Evolutionary conservation across 2,113 vertebrate species (phyloP).

Genomic region (Hystrix brachyura): DNA sequence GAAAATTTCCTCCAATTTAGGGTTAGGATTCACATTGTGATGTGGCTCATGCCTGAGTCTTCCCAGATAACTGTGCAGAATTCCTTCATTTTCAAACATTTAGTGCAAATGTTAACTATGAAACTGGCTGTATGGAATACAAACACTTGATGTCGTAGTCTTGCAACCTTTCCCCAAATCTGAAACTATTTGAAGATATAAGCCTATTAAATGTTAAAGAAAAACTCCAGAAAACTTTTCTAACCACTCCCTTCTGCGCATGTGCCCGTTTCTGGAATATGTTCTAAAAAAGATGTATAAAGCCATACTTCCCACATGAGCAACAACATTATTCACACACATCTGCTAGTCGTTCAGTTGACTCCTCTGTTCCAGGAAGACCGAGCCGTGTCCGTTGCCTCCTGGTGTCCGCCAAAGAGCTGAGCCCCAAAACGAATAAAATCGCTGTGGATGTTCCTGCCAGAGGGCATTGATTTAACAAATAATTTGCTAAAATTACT

Average conservation of each 20-base stretch:
- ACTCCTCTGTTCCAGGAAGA: not conserved
- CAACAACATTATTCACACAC: not conserved
- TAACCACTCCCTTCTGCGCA: not conserved
- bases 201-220: not conserved
- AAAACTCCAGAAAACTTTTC: not conserved
- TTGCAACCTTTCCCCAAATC: not conserved
- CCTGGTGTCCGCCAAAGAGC: not conserved
- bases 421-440: not conserved
- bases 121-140: not conserved
- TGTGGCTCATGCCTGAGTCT: not conserved
- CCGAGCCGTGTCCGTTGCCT: not conserved
- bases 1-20: too few species aligned
- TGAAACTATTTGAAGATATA: not conserved
- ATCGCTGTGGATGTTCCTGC: not conserved
- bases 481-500: constrained; percentile 5
- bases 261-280: not conserved
- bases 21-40: too few species aligned
- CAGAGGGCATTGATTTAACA: not conserved
- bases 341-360: not conserved
- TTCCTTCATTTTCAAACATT: not conserved
- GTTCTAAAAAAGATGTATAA: not conserved
- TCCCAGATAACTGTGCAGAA: not conserved
- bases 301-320: not conserved
- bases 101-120: not conserved
- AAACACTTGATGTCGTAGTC: not conserved